A percentile compares a stretch with the other conserved stretches of the same genome.
These are phyloP conservation scores for Tupaia chinensis DNA, from an alignment of 2,113 vertebrate genomes.

Conservation along the genomic window DNA sequence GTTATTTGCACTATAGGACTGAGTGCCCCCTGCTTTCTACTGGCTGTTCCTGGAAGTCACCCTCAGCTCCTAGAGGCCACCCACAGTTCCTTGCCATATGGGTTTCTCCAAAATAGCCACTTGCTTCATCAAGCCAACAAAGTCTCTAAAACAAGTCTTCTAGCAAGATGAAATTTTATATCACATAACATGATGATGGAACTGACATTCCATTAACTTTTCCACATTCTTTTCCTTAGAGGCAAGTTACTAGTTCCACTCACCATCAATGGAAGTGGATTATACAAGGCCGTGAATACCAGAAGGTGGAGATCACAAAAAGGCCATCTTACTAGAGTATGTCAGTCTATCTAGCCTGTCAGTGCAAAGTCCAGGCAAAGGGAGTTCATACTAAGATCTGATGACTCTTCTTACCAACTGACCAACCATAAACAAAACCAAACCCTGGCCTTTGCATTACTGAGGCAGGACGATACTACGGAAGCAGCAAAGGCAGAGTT, in stretches of 20 bases:
- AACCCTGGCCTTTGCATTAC: not conserved
- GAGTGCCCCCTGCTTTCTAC: not conserved
- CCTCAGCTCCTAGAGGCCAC: not conserved
- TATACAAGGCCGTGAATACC: not conserved
- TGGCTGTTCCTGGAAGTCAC: not conserved
- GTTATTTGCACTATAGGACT: not conserved
- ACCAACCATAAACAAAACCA: not conserved
- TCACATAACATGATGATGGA: not conserved
- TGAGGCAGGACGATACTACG: not conserved
- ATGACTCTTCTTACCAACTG: not conserved
- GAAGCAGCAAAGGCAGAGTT: not conserved
- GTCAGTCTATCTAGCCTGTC: not conserved
- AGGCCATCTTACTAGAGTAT: not conserved
- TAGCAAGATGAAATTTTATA: not conserved
- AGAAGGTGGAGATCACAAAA: not conserved
- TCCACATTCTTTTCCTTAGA: not conserved
- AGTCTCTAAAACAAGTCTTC: slow-evolving; percentile 1
- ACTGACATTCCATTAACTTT: not conserved
- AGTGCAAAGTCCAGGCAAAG: not conserved
- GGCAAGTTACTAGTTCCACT: not conserved
- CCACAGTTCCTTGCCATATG: not conserved
- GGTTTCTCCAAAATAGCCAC: not conserved
- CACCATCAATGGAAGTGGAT: not conserved
- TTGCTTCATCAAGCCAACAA: slow-evolving; percentile 27
- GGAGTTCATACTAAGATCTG: not conserved